Base-by-base conservation (phyloP, 2,888 invertebrate species). In the Drosophila peninsularis region DNA sequence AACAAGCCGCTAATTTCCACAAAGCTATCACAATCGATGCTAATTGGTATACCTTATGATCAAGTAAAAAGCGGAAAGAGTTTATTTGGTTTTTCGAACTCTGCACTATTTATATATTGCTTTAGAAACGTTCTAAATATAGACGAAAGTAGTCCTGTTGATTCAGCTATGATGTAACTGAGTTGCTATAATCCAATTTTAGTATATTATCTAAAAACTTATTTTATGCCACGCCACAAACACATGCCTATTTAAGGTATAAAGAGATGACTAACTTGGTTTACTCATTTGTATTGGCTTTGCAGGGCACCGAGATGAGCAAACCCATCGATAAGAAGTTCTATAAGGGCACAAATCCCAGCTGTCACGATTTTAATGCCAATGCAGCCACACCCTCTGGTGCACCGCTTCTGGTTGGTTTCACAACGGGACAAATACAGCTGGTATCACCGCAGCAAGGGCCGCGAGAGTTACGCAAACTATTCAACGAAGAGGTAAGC, bases 321-420 rank as follows among this genome's bases (percentile, higher is more conserved):
- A 98, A 98, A 93, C 99, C 99, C 44, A 95, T 99, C 83, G 99
- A 99, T 93, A 99, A 99, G 93, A 97, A 99, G 92, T 96, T 98
- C 91, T 99, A 99, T 93, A 99, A 99, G 94, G 99, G 99, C 90
- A 99, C 98, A 57, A 98, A 97, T 93, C 99, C 99, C 19, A 99
- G 99, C 30, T 99, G 99, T 93, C 99, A 99, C 92, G 98, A 99
- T 93, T 99, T 99, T 93, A 99, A 99, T 94, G 94, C 95, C 55
- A 94, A 95, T 78, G 95, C 96, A 56, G 96, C 96, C 90, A 95
- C 96, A 65, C 93, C 95, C 17, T 97, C 98, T 71, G 96, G 96
- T 92, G 97, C 98, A 24, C 96, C 97, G 58, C 94, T 99, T 78
- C 94, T 99, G 86, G 98, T 99, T 90, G 99, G 99, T 64, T 99